Conservation (phyloP, 2,888 invertebrate genomes). For the Andrena praecox region DNA sequence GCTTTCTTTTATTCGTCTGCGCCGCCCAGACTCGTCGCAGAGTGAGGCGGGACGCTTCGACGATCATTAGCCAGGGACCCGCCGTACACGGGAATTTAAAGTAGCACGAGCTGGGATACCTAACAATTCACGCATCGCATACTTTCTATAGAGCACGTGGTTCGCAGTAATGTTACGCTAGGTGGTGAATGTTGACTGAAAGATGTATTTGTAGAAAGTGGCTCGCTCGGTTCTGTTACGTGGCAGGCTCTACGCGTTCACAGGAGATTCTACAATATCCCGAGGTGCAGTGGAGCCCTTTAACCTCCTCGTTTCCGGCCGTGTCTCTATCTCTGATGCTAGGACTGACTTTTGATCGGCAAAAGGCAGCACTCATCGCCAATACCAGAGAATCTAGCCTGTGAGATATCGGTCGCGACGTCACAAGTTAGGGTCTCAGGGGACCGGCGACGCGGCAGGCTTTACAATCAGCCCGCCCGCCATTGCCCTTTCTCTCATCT, state of each 20-base stretch:
- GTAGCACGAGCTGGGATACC: neutral
- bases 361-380: slow-evolving; percentile 87
- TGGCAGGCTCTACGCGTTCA: slow-evolving; percentile 19
- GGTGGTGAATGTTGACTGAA: neutral
- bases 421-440: slow-evolving; percentile 93
- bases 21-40: no score
- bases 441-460: slow-evolving; percentile 88
- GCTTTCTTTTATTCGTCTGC: neutral
- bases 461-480: slow-evolving; percentile 83
- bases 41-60: no score
- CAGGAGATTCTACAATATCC: slow-evolving; percentile 5
- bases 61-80: no score
- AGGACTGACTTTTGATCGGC: slow-evolving; percentile 79
- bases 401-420: slow-evolving; percentile 88
- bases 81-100: neutral
- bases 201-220: neutral
- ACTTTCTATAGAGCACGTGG: neutral
- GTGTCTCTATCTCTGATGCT: slow-evolving; percentile 73
- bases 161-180: neutral
- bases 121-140: neutral
- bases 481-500: slow-evolving; percentile 67
- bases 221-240: neutral
- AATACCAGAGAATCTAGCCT: slow-evolving; percentile 91
- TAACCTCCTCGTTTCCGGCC: slow-evolving; percentile 37
- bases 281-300: slow-evolving; percentile 18